Evolutionary conservation across 2,797 vertebrate species (phyloP).

Genomic region (Onychomys arenicola): DNA sequence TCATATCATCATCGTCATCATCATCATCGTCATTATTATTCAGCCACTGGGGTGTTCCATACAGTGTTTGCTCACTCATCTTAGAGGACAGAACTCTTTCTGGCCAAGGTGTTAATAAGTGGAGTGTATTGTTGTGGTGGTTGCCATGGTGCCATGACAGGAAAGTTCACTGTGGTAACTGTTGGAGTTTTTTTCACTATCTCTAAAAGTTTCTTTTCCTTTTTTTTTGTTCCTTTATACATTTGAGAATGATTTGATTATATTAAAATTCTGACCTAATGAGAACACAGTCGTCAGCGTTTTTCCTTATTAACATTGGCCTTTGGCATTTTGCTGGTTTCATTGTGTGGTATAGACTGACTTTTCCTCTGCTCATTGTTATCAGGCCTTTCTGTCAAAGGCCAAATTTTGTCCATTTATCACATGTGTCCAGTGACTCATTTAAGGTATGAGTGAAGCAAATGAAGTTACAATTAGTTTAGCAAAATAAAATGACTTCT

Average conservation of each 20-base stretch:
- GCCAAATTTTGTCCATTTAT: slow-evolving; percentile 15
- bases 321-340: slow-evolving; percentile 69
- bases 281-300: slow-evolving; percentile 35
- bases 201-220: slow-evolving; percentile 71
- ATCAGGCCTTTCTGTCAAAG: neutral
- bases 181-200: slow-evolving; percentile 54
- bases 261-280: slow-evolving; percentile 68
- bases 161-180: slow-evolving; percentile 47
- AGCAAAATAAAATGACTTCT: slow-evolving; percentile 49
- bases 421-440: slow-evolving; percentile 43
- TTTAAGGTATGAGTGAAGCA: slow-evolving; percentile 38
- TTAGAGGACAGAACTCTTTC: neutral
- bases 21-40: neutral
- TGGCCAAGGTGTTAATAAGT: neutral
- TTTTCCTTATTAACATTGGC: slow-evolving; percentile 43
- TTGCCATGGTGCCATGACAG: slow-evolving; percentile 34
- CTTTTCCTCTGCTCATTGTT: slow-evolving; percentile 43
- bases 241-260: slow-evolving; percentile 56
- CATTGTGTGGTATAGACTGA: neutral
- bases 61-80: slow-evolving; percentile 30
- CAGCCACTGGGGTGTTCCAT: neutral
- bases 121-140: neutral
- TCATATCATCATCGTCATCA: neutral
- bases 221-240: slow-evolving; percentile 69
- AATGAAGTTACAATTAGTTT: slow-evolving; percentile 2